A percentile compares a stretch with the other conserved stretches of the same genome.
Evolutionary conservation across 2,113 vertebrate genomes (phyloP).

Genomic region (Oriolus oriolus): DNA sequence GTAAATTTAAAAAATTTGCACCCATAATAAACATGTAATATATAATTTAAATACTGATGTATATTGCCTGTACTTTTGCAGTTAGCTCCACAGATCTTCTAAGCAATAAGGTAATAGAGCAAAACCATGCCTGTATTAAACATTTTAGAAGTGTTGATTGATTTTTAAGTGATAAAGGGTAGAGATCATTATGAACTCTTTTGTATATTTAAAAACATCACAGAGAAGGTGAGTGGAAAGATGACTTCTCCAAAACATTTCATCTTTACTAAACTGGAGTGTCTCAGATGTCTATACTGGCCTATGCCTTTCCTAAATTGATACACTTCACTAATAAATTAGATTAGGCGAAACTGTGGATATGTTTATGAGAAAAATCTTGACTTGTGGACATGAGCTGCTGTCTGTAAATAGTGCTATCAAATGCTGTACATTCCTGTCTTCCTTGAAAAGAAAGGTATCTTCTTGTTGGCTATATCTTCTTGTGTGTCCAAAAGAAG

Average conservation of each 20-base stretch:
- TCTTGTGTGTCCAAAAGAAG: not conserved
- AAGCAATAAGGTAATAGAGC: not conserved
- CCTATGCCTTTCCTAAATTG: not conserved
- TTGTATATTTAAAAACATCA: not conserved
- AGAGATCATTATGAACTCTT: not conserved
- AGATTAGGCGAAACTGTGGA: not conserved
- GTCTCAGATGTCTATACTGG: not conserved
- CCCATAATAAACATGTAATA: constrained; percentile 96
- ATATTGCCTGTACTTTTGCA: constrained; percentile 33
- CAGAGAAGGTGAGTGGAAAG: not conserved
- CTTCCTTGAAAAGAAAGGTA: not conserved
- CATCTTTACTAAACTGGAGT: not conserved
- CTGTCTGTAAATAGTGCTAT: not conserved
- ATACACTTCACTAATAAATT: not conserved
- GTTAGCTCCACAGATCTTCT: not conserved
- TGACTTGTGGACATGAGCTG: not conserved
- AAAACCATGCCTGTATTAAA: not conserved
- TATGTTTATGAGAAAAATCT: not conserved
- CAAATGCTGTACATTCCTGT: not conserved
- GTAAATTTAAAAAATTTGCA: constrained; percentile 84
- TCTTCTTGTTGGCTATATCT: not conserved
- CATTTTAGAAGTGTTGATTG: not conserved
- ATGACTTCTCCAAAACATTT: not conserved
- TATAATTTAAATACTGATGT: constrained; percentile 72
- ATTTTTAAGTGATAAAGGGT: not conserved